phyloP scores from a whole-genome alignment of 2,113 vertebrate species.

The Forbesichthys agassizii region DNA sequence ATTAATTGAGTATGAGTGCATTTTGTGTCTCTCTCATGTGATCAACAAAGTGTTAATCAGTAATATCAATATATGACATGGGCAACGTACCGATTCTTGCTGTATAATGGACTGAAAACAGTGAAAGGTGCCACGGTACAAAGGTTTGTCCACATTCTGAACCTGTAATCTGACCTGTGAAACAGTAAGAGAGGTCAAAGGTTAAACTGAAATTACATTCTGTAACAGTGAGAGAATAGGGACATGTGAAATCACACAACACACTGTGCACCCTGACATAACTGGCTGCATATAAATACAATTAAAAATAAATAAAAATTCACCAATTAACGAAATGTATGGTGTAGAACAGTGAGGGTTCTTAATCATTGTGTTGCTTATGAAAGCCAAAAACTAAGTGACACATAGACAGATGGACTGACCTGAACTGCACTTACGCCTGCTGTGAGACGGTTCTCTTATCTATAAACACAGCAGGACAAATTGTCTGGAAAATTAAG shows the following conservation, averaged over 20 bases:
- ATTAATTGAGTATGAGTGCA: no score
- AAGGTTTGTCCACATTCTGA: slow-evolving; percentile 87
- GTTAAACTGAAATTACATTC: not conserved
- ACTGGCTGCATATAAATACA: not conserved
- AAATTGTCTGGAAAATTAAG: slow-evolving; percentile 77
- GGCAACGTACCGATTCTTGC: slow-evolving; percentile 90
- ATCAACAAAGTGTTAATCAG: not conserved
- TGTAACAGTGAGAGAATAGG: not conserved
- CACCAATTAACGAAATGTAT: not conserved
- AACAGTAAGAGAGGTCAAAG: slow-evolving; percentile 36
- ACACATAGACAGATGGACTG: slow-evolving; percentile 71
- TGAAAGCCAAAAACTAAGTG: slow-evolving; percentile 68
- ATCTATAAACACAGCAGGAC: slow-evolving; percentile 86
- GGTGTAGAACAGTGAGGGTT: not conserved
- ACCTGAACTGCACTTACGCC: slow-evolving; percentile 86
- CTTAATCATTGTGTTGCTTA: not conserved
- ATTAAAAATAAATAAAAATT: no score
- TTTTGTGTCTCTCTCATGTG: not conserved
- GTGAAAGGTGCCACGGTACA: slow-evolving; percentile 91
- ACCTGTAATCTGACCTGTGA: slow-evolving; percentile 94
- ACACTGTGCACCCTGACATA: not conserved
- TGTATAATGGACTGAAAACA: slow-evolving; percentile 94
- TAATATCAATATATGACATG: not conserved
- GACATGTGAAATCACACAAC: not conserved
- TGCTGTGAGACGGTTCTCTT: slow-evolving; percentile 80